Percentiles rank a stretch among this genome's conserved stretches.
These are phyloP conservation scores for Drosophila nigricruria DNA, from an alignment of 2,888 invertebrate genomes.

Conservation along the genomic window DNA sequence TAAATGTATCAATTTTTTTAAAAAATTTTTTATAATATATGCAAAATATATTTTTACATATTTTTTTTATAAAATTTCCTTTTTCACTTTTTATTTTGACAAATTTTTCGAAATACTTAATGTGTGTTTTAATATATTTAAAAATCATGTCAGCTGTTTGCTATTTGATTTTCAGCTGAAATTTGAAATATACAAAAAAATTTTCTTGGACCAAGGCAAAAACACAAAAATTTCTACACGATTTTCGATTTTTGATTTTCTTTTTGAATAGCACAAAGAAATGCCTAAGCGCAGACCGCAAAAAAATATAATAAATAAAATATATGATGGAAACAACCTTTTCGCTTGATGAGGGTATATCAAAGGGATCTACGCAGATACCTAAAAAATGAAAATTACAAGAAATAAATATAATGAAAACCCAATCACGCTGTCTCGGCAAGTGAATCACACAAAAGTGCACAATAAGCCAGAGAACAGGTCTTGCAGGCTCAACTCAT, in stretches of 20 bases:
- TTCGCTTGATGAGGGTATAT: conserved; percentile 53
- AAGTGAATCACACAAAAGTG: conserved; percentile 75
- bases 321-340: conserved; percentile 15
- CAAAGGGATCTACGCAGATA: conserved; percentile 28
- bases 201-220: conserved; percentile 48
- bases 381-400: conserved; percentile 1
- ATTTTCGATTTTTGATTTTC: not conserved
- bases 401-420: conserved; percentile 16
- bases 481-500: conserved; percentile 39
- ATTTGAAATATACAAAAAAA: not conserved
- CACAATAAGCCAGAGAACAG: conserved; percentile 62
- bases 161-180: conserved; percentile 21
- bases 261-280: conserved; percentile 21
- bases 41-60: no score
- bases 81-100: not conserved
- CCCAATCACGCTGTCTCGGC: conserved; percentile 35
- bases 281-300: conserved; percentile 38
- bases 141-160: conserved; percentile 37
- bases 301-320: conserved; percentile 23
- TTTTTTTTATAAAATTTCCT: not conserved
- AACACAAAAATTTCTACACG: conserved; percentile 30
- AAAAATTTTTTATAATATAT: no score
- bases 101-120: not conserved
- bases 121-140: not conserved
- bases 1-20: no score